Evolutionary conservation across 2,888 invertebrate species (phyloP).

Genomic region (Lasioglossum calceatum): DNA sequence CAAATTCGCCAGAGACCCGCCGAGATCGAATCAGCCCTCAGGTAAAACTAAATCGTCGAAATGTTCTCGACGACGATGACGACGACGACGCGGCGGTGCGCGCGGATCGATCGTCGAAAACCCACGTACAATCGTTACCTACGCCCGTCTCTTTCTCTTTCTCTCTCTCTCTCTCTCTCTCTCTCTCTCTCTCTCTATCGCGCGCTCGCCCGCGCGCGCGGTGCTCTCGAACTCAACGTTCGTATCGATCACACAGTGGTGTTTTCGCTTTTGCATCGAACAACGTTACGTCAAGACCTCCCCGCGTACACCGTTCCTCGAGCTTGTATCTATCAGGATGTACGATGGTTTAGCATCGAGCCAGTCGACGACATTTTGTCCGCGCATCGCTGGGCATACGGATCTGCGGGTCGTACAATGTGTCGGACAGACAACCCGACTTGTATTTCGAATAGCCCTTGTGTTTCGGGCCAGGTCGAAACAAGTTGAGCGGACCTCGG

Average conservation of each 20-base stretch:
- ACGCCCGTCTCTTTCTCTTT: conserved; percentile 46
- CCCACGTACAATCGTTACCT: conserved; percentile 57
- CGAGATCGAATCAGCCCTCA: not conserved
- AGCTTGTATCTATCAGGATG: not conserved
- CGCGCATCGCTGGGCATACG: not conserved
- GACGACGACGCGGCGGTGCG: not conserved
- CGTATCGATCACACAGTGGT: conserved; percentile 61
- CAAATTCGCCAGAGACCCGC: not conserved
- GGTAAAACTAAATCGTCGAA: conserved; percentile 49
- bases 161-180: conserved; percentile 1
- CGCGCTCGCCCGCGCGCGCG: conserved; percentile 25
- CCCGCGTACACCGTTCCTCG: not conserved
- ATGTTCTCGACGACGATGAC: conserved; percentile 4
- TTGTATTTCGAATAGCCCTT: not conserved
- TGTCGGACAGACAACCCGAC: not conserved
- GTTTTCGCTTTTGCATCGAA: not conserved
- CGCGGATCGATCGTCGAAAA: conserved; percentile 65
- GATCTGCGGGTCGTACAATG: not conserved
- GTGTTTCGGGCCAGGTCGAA: not conserved
- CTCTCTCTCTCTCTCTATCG: not conserved
- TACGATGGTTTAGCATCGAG: not conserved
- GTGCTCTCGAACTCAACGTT: conserved; percentile 28
- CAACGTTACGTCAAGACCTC: not conserved
- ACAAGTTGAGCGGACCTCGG: not conserved
- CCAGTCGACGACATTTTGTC: conserved; percentile 54